These are phyloP conservation scores for Danionella cerebrum DNA, from an alignment of 2,113 vertebrate species.

Conservation along the genomic window DNA sequence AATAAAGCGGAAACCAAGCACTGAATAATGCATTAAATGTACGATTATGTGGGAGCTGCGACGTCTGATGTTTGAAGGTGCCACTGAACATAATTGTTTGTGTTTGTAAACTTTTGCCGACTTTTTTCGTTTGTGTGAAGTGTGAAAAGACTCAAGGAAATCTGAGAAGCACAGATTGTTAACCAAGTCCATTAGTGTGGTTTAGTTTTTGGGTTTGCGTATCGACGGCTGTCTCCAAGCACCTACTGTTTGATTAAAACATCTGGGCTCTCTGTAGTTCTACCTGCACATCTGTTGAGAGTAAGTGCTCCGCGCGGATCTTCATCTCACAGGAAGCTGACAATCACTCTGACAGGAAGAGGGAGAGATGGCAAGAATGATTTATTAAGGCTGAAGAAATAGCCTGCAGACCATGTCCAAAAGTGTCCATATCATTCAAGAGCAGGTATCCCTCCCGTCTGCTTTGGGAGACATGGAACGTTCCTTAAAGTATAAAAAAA, in stretches of 20 bases:
- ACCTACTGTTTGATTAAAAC: constrained; percentile 17
- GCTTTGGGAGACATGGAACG: neutral
- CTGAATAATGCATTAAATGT: too few relatives aligned
- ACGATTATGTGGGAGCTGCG: too few relatives aligned
- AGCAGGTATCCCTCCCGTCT: neutral
- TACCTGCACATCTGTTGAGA: constrained; percentile 38
- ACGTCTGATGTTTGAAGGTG: too few relatives aligned
- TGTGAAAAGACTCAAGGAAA: neutral
- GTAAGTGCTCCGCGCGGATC: constrained; percentile 8
- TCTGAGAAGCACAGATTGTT: neutral
- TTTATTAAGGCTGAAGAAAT: constrained; percentile 39
- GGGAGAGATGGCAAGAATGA: constrained; percentile 26
- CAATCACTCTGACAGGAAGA: constrained; percentile 38
- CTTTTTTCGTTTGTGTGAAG: neutral
- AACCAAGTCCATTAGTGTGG: neutral
- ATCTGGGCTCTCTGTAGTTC: constrained; percentile 26
- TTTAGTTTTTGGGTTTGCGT: constrained; percentile 33
- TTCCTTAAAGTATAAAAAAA: neutral
- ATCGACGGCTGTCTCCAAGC: constrained; percentile 15
- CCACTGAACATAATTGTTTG: too few relatives aligned
- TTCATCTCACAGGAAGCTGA: constrained; percentile 37
- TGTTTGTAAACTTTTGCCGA: too few relatives aligned
- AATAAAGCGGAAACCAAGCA: neutral
- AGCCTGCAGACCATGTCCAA: neutral
- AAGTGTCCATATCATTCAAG: constrained; percentile 16